Base-by-base conservation (phyloP, 1,140 invertebrate species). In the Lordiphosa clarofinis region DNA sequence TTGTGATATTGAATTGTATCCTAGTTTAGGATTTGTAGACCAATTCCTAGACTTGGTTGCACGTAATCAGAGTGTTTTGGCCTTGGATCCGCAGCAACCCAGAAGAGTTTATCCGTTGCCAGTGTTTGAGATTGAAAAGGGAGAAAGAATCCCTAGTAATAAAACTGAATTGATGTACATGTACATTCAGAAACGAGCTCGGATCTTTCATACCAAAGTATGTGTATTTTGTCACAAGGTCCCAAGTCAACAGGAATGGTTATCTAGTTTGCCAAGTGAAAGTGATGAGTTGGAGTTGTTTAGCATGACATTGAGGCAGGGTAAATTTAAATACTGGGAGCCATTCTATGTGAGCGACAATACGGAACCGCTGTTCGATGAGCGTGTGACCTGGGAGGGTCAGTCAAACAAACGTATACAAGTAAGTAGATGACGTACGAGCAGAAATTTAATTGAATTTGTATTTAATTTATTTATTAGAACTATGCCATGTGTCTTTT, bases 351-450 rank as follows among this genome's bases (percentile, higher is more conserved):
- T 96, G 43, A 95, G 95, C 19, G 95, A 95, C 1, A 94, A 96
- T 87, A 89, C 91, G 10, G 96, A 97, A 68, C 96, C 96, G 0
- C 89, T 95, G 28, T 98, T 97, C 81, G 96, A 97, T 73, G 94
- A 96, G 87, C 91, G 95, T 65, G 92, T 96, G 24, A 95, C 94
- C 69, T 96, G 95, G 95, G 95, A 96, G 81, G 95, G 95, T 15
- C 95, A 95, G 89, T 95, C 94, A 73, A 95, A 96, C 87, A 96
- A 96, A 90, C 97, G 97, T 93, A 96, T 96, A 55, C 96, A 97
- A 93, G 96, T 96, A 79, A 86, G 38, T 46, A 24, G 4, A 4
- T 24, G 6, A 5, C 21, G 19, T 19, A 19, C 19, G 21, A 24
- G 21, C 4, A 6, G 5, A 15, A 36, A 8, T 21, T 21, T 38